Conservation (phyloP, 30 jellyfish, hydroid and myxozoan species). For the Haliclystus octoradiatus region DNA sequence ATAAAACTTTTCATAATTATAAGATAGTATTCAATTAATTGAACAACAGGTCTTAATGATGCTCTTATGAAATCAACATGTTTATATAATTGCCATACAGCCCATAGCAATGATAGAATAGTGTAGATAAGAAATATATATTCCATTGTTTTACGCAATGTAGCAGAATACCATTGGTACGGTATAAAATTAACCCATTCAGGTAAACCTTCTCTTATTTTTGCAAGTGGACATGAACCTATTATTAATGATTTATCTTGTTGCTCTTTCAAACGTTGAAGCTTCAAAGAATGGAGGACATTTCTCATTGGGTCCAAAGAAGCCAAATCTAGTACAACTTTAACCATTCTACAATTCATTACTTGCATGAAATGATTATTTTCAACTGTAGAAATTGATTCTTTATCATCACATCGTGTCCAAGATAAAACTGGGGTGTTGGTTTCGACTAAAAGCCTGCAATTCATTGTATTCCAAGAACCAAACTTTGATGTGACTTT, state of each 20-base stretch:
- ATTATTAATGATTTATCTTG: slow-evolving; percentile 23
- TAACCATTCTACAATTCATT: slow-evolving; percentile 82
- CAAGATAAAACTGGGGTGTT: slow-evolving; percentile 66
- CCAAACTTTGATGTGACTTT: slow-evolving; percentile 86
- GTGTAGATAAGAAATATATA: slow-evolving; percentile 62
- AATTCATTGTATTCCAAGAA: slow-evolving; percentile 78
- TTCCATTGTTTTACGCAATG: slow-evolving; percentile 55
- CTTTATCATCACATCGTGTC: slow-evolving; percentile 5
- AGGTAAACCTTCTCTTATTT: slow-evolving; percentile 91
- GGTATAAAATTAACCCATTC: slow-evolving; percentile 99
- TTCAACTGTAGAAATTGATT: background rate
- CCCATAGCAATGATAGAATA: slow-evolving; percentile 79
- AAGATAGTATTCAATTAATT: slow-evolving; percentile 56
- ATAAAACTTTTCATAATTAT: slow-evolving; percentile 56
- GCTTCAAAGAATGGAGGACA: slow-evolving; percentile 56
- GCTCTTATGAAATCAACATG: slow-evolving; percentile 82
- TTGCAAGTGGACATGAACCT: slow-evolving; percentile 27
- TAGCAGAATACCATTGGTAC: slow-evolving; percentile 87
- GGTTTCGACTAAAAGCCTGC: slow-evolving; percentile 76
- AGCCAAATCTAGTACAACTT: slow-evolving; percentile 61
- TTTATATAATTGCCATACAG: slow-evolving; percentile 93
- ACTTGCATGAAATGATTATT: background rate
- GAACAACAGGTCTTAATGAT: slow-evolving; percentile 57
- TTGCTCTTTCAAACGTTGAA: slow-evolving; percentile 34
- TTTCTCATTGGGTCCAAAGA: slow-evolving; percentile 32